Conservation (phyloP, 2,888 invertebrate species). For the Drosophila emarginata region DNA sequence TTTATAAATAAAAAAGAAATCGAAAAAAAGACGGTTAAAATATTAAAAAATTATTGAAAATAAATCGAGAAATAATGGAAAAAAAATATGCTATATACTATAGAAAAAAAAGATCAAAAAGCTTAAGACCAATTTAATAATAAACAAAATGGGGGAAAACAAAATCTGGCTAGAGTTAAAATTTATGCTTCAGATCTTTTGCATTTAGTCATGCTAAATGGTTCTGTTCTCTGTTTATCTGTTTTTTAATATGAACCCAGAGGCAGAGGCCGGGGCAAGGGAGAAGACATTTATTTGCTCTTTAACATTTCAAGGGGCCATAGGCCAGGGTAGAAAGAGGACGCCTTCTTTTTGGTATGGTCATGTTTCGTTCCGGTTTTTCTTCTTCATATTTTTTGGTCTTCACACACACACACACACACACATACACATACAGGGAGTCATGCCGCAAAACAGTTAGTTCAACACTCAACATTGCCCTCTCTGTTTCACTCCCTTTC, state of each 20-base stretch:
- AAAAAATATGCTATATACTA: no score
- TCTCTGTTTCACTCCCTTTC: conserved; percentile 32
- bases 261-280: conserved; percentile 13
- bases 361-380: conserved; percentile 60
- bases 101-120: conserved; percentile 1
- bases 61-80: conserved; percentile 10
- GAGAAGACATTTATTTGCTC: conserved; percentile 72
- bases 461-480: conserved; percentile 56
- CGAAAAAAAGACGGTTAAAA: not conserved
- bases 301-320: conserved; percentile 59
- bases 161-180: not conserved
- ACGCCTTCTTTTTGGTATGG: conserved; percentile 36
- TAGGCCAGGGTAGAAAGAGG: conserved; percentile 15
- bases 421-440: conserved; percentile 24
- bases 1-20: conserved; percentile 18
- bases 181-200: conserved; percentile 10
- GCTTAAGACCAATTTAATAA: conserved; percentile 10
- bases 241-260: conserved; percentile 38
- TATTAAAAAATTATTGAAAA: not conserved
- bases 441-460: conserved; percentile 68
- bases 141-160: not conserved
- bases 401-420: conserved; percentile 22
- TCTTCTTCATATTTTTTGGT: conserved; percentile 40
- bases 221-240: conserved; percentile 42
- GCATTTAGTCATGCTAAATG: conserved; percentile 6